Base-by-base conservation (phyloP, 2,113 vertebrate genomes). In the Corythaeola cristata region DNA sequence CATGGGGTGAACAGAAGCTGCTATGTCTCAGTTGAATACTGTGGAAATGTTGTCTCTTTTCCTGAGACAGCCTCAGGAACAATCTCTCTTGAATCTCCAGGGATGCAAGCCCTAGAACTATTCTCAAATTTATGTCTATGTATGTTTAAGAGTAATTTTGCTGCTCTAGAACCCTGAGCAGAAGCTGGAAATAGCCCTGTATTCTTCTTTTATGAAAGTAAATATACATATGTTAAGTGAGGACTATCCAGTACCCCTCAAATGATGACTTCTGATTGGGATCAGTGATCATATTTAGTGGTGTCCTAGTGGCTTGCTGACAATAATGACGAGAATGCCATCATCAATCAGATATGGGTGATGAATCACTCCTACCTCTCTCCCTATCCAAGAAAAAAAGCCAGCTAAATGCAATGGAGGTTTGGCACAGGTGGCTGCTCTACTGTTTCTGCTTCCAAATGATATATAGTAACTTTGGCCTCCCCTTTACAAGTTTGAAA, bases 391-490 rank as follows among this genome's bases (percentile, higher is more conserved):
- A 91, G 85, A 72, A 26, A 56, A 77, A 55, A 67, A 22, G 41
- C 22, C 72, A 93, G 72, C 79, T 89, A 60, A 59, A 84, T 83
- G 79, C 60, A 59, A 4, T 55, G 76, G 75, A 81, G 47, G 24
- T 81, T 95, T 96, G 94, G 68, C 83, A 94, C 88, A 93, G 64
- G 64, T 39, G 44, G 30, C 79, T 88, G 55, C 59, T 93, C 85
- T 74, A 18, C 78, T 84, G 32, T 74, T 94, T 74, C 93, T 85
- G 56, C 49, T 79, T 85, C 68, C 45, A 94, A 76, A 59, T 63
- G 63, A 66, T 63, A 85, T 3, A 66, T 14, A 73, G 81, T 72
- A 87, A 58, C 69, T 94, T 79, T 91, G 89, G 84, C 74, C 63
- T 91, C 45, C 8, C 26, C 62, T 88, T 73, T 82, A 32, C 62